Conservation (phyloP, 2,888 invertebrate genomes). For the Cerastis leucographa region DNA sequence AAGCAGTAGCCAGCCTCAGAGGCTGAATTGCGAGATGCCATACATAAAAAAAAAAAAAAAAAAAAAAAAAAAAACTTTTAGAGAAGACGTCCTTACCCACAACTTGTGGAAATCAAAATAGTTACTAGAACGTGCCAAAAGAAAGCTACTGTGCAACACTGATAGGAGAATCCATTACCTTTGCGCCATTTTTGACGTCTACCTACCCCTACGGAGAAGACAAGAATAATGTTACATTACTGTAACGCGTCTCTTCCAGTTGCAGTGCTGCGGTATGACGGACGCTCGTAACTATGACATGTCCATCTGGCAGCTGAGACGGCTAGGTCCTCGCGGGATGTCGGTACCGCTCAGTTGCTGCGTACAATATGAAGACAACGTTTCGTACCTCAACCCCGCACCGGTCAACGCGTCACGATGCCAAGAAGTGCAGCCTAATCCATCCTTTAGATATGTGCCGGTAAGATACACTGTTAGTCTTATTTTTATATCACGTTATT, state of each 20-base stretch:
- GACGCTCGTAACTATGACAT: constrained; percentile 95
- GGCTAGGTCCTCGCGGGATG: constrained; percentile 93
- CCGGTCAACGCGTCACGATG: constrained; percentile 93
- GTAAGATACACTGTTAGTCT: constrained; percentile 77
- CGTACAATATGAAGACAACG: constrained; percentile 90
- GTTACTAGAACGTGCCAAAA: not conserved
- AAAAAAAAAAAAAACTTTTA: no score
- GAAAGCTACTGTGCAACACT: not conserved
- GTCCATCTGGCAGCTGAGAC: constrained; percentile 94
- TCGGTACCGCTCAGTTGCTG: constrained; percentile 94
- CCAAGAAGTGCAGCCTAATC: constrained; percentile 91
- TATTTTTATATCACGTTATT: not conserved
- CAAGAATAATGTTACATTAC: not conserved
- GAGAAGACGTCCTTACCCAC: not conserved
- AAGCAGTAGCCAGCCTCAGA: no score
- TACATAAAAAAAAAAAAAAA: no score
- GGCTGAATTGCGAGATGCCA: no score
- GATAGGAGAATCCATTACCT: not conserved
- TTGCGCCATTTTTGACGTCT: not conserved
- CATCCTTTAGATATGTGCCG: constrained; percentile 90
- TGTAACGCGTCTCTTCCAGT: constrained; percentile 83
- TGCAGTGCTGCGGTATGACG: constrained; percentile 95
- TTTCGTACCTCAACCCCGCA: constrained; percentile 93
- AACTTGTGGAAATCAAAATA: not conserved
- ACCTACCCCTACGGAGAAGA: not conserved